Evolutionary conservation across 2,797 vertebrate genomes (phyloP), one percentile per base, ranked within the genome.

Genomic region (Melopsittacus undulatus): DNA sequence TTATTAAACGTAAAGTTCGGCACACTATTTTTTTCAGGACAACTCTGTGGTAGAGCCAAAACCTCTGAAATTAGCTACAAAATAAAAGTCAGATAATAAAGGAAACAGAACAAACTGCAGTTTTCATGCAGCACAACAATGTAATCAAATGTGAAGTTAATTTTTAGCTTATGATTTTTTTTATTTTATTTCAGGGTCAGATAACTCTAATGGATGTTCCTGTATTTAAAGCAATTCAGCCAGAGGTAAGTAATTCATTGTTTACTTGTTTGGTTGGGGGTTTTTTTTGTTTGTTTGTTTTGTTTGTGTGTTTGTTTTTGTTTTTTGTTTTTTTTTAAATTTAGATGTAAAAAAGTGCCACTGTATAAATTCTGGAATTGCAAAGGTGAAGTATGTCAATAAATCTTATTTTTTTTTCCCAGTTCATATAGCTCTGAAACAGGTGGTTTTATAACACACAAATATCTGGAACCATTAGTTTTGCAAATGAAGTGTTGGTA

Each of bases 181-280:
- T 30, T 38, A 96, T 97, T 83, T 96, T 79, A 40, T 97, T 97
- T 80, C 97, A 99, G 99, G 99, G 99, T 97, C 99, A 99, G 97
- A 99, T 99, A 98, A 99, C 99, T 1, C 98, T 99, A 95, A 99
- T 99, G 99, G 99, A 99, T 95, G 98, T 99, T 95, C 99, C 99
- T 68, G 99, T 99, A 94, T 99, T 99, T 98, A 99, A 99, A 98
- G 99, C 99, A 97, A 99, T 99, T 98, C 99, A 99, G 91, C 99
- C 99, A 82, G 99, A 99, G 98, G 99, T 99, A 96, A 98, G 99
- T 95, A 89, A 77, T 92, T 95, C 0, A 24, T 87, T 66, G 22
- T 23, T 57, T 23, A 57, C n/a, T 57, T 57, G 12, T 49, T 49
- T 49, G 24, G 24, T 49, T 49, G 15, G 48, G 23, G 7, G 43